These are phyloP conservation scores for Drosophila fuyamai DNA, from an alignment of 1,140 invertebrate genomes.

Conservation along the genomic window DNA sequence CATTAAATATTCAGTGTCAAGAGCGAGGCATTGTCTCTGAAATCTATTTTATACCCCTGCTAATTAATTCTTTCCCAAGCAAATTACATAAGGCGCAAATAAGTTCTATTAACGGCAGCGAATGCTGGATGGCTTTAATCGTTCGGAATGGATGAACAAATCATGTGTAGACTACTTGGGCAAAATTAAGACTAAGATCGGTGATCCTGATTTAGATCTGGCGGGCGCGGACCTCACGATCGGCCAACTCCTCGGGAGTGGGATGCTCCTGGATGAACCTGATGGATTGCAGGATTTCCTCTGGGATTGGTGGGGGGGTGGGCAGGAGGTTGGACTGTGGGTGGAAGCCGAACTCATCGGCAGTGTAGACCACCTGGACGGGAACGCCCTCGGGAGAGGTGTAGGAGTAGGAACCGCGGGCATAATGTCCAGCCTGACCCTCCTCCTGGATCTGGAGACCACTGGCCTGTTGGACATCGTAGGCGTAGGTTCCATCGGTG, in stretches of 20 bases:
- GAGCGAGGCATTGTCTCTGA: conserved; percentile 38
- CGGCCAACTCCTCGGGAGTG: conserved; percentile 69
- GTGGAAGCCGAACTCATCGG: conserved; percentile 86
- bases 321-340: conserved; percentile 86
- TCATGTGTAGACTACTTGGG: conserved; percentile 17
- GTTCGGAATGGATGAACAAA: conserved; percentile 25
- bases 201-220: conserved; percentile 48
- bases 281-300: conserved; percentile 52
- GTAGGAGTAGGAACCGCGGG: conserved; percentile 41
- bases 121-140: conserved; percentile 44
- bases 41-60: conserved; percentile 26
- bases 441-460: conserved; percentile 35
- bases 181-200: conserved; percentile 31
- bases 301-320: conserved; percentile 87
- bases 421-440: conserved; percentile 52
- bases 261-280: conserved; percentile 58
- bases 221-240: conserved; percentile 61
- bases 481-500: conserved; percentile 51
- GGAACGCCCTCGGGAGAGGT: conserved; percentile 81
- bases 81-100: conserved; percentile 55
- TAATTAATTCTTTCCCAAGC: conserved; percentile 56
- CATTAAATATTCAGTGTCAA: conserved; percentile 40
- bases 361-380: conserved; percentile 85
- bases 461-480: conserved; percentile 32
- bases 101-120: conserved; percentile 50